Evolutionary conservation across 1,140 invertebrate genomes (phyloP), one percentile per base, ranked within the genome.

Genomic region (Atta colombica): DNA sequence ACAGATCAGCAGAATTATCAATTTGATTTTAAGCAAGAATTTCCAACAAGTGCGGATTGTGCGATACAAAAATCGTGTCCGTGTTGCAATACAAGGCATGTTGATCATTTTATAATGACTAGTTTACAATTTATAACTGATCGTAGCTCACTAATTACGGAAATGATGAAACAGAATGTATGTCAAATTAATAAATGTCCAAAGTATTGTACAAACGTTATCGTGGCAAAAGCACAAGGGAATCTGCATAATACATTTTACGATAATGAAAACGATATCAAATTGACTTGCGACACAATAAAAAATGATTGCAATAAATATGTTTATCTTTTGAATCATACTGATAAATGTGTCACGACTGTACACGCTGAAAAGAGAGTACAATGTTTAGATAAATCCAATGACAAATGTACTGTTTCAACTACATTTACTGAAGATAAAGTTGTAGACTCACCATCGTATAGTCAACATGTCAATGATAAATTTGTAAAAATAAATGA

Each of bases 241-340:
- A 72, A 49, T 14, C 18, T 68, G 14, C 60, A 86, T 31, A 74
- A 80, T 69, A 55, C 60, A 55, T 66, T 71, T 53, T 45, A 78
- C 12, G 68, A 75, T 53, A 68, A 88, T 28, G n/a, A 35, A 3
- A 71, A 39, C 0, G 39, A 81, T 28, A 58, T 80, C 12, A 81
- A 80, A 39, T 49, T 77, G 18, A 60, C 72, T 16, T 82, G 66
- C 7, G 72, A 87, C 18, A 72, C 75, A 8, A 89, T 88, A 25
- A 87, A 25, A 10, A 51, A 51, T 51, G 75, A 90, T 81, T 14
- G 85, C 25, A 78, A 87, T 71, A 88, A 69, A 66, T 86, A 71
- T 53, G 88, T 85, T 88, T 88, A 87, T 53, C 88, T 93, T 78
- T 71, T 88, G 16, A 88, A 88, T 82, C 78, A 63, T 60, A 90